phyloP scores from a whole-genome alignment of 1,140 invertebrate genomes.

The Cyphomyrmex costatus region DNA sequence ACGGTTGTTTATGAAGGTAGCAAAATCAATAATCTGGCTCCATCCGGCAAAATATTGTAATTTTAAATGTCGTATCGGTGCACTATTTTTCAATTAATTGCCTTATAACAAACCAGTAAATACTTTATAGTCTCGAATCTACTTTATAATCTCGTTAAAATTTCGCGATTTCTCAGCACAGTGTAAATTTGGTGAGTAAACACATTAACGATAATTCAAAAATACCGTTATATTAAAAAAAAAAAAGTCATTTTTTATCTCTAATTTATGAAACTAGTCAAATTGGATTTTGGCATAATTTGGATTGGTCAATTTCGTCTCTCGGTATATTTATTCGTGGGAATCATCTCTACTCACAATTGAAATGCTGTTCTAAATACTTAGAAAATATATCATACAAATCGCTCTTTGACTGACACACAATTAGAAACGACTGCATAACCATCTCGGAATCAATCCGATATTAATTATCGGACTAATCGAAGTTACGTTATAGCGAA shows the following conservation, averaged over 20 bases:
- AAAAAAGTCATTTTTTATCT: background rate
- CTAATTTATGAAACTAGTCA: background rate
- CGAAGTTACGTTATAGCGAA: background rate
- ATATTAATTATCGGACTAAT: slow-evolving; percentile 24
- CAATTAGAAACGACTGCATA: background rate
- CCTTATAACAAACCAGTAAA: background rate
- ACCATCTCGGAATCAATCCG: background rate
- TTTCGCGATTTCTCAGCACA: background rate
- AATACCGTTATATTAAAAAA: background rate
- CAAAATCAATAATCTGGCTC: background rate
- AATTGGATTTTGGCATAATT: background rate
- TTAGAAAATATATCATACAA: background rate
- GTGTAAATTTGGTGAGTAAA: background rate
- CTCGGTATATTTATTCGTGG: background rate
- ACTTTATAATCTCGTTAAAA: slow-evolving; percentile 12
- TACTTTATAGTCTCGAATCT: background rate
- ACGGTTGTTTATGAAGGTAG: slow-evolving; percentile 16
- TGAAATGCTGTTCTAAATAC: background rate
- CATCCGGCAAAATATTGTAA: slow-evolving; percentile 6
- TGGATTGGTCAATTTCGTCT: background rate
- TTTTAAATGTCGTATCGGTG: background rate
- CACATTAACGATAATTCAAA: background rate
- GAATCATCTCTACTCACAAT: background rate
- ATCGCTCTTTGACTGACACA: background rate
- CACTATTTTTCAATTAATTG: slow-evolving; percentile 23